These are phyloP conservation scores for Toxostoma redivivum DNA, from an alignment of 2,113 vertebrate genomes.

Conservation along the genomic window DNA sequence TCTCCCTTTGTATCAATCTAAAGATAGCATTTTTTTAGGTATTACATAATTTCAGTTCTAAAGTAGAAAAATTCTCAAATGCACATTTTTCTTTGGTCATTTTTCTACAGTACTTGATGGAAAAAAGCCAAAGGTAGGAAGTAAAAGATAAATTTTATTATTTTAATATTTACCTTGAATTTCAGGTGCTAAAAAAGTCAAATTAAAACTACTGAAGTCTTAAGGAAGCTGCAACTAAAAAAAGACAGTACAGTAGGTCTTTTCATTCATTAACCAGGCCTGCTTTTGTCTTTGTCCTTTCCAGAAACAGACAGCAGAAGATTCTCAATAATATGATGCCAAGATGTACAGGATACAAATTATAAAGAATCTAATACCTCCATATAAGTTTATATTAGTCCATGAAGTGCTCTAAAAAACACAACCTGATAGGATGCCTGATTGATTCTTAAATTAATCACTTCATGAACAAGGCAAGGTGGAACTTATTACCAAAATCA, in stretches of 20 bases:
- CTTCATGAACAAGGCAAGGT: neutral
- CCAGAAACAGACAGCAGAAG: neutral
- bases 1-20: neutral
- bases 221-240: neutral
- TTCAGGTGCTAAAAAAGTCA: neutral
- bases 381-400: neutral
- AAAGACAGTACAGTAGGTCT: neutral
- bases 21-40: neutral
- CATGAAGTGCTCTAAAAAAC: neutral
- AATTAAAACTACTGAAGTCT: neutral
- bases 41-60: neutral
- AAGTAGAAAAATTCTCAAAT: neutral
- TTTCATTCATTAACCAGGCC: neutral
- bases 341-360: neutral
- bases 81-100: neutral
- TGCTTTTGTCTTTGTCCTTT: neutral
- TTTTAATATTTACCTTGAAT: neutral
- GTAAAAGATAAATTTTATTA: neutral
- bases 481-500: neutral
- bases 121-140: neutral
- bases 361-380: neutral
- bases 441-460: neutral
- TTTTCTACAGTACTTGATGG: neutral
- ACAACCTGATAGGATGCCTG: neutral
- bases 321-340: neutral